These are phyloP conservation scores for Gasterosteus nipponicus DNA, from an alignment of 2,113 vertebrate genomes.

Conservation along the genomic window DNA sequence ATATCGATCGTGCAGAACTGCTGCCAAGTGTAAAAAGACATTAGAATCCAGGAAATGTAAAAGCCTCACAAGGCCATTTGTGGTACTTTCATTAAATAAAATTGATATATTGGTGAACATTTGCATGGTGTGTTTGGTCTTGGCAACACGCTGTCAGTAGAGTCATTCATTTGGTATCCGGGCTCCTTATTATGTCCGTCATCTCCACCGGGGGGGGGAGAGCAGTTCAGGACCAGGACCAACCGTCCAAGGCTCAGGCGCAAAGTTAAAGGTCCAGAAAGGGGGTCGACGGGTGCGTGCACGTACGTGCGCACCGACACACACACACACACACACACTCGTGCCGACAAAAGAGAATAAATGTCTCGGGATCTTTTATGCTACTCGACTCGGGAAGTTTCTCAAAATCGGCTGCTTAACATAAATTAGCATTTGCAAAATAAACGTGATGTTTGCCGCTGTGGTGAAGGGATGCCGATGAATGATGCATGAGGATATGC, in stretches of 20 bases:
- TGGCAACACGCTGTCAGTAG: slow-evolving; percentile 8
- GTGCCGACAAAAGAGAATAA: slow-evolving; percentile 66
- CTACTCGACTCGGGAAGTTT: slow-evolving; percentile 65
- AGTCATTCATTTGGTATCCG: background rate
- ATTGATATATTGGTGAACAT: background rate
- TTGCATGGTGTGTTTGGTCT: slow-evolving; percentile 16
- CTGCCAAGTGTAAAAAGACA: slow-evolving; percentile 22
- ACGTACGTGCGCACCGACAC: background rate
- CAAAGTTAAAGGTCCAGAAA: background rate
- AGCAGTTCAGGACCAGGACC: background rate
- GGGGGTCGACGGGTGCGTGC: background rate
- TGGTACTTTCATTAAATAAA: slow-evolving; percentile 1
- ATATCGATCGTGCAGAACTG: background rate
- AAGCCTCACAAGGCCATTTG: background rate
- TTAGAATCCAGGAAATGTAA: slow-evolving; percentile 17
- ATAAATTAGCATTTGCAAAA: slow-evolving; percentile 80
- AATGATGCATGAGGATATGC: slow-evolving; percentile 77
- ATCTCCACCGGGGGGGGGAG: background rate
- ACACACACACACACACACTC: slow-evolving; percentile 7
- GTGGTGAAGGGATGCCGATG: slow-evolving; percentile 67
- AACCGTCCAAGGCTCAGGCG: slow-evolving; percentile 21
- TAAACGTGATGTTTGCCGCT: slow-evolving; percentile 67
- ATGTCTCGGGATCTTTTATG: slow-evolving; percentile 62
- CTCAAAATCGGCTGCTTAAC: slow-evolving; percentile 72
- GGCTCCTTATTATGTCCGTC: slow-evolving; percentile 17